Base-by-base conservation (phyloP, 2,797 vertebrate genomes). In the Crocidura indochinensis region DNA sequence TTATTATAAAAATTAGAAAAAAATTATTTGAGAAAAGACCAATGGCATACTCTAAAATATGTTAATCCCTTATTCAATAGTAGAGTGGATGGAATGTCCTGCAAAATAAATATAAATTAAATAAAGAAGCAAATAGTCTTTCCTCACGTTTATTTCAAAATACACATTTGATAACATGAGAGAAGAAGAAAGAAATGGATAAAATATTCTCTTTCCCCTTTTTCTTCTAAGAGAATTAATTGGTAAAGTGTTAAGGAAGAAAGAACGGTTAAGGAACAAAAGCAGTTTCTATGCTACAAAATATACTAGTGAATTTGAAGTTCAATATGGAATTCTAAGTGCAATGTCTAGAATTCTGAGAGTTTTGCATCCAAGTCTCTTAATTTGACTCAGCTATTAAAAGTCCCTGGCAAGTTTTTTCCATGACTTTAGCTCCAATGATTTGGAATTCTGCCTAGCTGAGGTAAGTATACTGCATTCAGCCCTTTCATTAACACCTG, bases 361-460 rank as follows among this genome's bases (percentile, higher is more conserved):
- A 78, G 68, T 51, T 83, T 90, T 88, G 51, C 69, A 62, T 75
- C 24, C 75, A 94, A 87, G 65, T 24, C 68, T 92, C 83, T 73
- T 74, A 79, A 87, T 62, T 87, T 12, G 68, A 91, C 83, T 92
- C 86, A 86, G 85, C 76, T 85, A 77, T 69, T 93, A 84, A 90
- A 91, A 95, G 29, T 15, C 72, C 78, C 46, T 84, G 72, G 84
- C 31, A 26, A 83, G 51, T 73, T 79, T 84, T 94, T 90, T 53
- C 88, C 69, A 38, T 56, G 90, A 67, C 71, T 94, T 94, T 93
- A 94, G 91, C 92, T 79, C 84, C 84, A 92, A 22, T 91, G 27
- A 87, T 80, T 94, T 94, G 72, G 72, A 87, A 90, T 86, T 87
- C 62, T 92, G 67, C 71, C 81, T 91, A 1, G 46, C 20, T 84